phyloP scores from a whole-genome alignment of 2,797 vertebrate genomes.

The Melanotaenia trifasciata region DNA sequence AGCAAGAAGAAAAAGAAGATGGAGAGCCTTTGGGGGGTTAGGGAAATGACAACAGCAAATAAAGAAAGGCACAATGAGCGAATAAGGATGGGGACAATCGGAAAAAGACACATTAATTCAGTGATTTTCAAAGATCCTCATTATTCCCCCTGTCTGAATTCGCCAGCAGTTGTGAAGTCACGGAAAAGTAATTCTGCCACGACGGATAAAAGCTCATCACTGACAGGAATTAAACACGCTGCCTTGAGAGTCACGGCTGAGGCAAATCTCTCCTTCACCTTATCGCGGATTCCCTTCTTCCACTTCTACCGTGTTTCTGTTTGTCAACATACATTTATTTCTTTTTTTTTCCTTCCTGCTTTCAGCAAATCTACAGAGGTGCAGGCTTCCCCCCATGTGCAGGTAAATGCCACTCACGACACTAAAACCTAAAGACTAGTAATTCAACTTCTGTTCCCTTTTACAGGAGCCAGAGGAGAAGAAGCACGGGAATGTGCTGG shows the following conservation, averaged over 20 bases:
- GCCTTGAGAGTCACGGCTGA: constrained; percentile 36
- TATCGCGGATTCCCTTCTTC: constrained; percentile 23
- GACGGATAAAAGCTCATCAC: constrained; percentile 72
- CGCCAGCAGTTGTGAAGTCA: constrained; percentile 72
- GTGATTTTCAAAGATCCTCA: constrained; percentile 62
- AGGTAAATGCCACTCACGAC: constrained; percentile 52
- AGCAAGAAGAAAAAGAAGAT: constrained; percentile 26
- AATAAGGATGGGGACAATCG: constrained; percentile 51
- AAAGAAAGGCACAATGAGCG: constrained; percentile 58
- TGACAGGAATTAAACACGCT: constrained; percentile 59
- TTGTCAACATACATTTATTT: constrained; percentile 29
- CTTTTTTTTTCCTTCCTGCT: neutral
- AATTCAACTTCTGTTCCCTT: constrained; percentile 46
- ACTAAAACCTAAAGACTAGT: constrained; percentile 47
- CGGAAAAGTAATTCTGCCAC: constrained; percentile 76
- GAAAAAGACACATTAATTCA: constrained; percentile 58
- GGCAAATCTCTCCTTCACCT: constrained; percentile 48
- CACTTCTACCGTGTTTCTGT: constrained; percentile 19
- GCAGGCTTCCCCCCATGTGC: constrained; percentile 14
- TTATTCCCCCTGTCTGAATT: constrained; percentile 69
- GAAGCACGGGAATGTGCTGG: constrained; percentile 38
- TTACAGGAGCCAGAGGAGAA: constrained; percentile 21
- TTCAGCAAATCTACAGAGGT: constrained; percentile 18
- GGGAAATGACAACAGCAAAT: constrained; percentile 52
- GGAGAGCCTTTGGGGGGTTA: constrained; percentile 41